Percentiles rank a stretch among this genome's conserved stretches.
These are phyloP conservation scores for Sinodicranocentrus sp. DNA, from an alignment of 2,888 invertebrate species.

Conservation along the genomic window DNA sequence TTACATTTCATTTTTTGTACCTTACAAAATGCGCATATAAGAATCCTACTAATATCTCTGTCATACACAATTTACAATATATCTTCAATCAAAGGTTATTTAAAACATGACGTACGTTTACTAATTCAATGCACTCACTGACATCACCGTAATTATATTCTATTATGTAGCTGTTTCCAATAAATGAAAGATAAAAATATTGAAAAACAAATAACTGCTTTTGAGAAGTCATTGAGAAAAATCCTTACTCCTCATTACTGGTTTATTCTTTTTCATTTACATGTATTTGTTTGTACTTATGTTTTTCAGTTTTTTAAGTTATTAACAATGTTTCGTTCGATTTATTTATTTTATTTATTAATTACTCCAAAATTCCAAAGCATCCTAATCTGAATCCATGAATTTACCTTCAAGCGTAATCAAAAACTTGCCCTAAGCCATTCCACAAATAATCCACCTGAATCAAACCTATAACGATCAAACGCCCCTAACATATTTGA, in stretches of 20 bases:
- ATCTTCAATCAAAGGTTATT: constrained; percentile 13
- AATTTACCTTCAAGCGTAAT: constrained; percentile 26
- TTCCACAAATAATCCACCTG: constrained; percentile 50
- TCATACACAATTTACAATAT: constrained; percentile 6
- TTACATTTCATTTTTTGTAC: constrained; percentile 23
- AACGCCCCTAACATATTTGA: constrained; percentile 18
- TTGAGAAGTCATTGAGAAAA: constrained; percentile 66
- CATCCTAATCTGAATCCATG: constrained; percentile 42
- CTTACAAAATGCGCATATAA: constrained; percentile 7
- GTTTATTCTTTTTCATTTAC: not conserved
- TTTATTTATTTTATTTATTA: constrained; percentile 27
- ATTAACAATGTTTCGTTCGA: constrained; percentile 4
- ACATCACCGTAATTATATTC: constrained; percentile 50
- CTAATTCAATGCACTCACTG: constrained; percentile 59
- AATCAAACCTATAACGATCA: constrained; percentile 42
- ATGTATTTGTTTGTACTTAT: not conserved
- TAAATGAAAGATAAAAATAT: constrained; percentile 53
- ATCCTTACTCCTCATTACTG: not conserved
- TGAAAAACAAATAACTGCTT: constrained; percentile 27
- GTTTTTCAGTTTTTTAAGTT: constrained; percentile 10
- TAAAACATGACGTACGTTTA: constrained; percentile 48
- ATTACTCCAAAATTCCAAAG: constrained; percentile 24
- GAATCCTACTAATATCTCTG: constrained; percentile 21
- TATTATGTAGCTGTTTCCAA: constrained; percentile 56
- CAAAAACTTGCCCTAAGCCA: constrained; percentile 67